A percentile compares a stretch with the other conserved stretches of the same genome.
phyloP scores from a whole-genome alignment of 2,113 vertebrate species.

The Salvelinus namaycush region DNA sequence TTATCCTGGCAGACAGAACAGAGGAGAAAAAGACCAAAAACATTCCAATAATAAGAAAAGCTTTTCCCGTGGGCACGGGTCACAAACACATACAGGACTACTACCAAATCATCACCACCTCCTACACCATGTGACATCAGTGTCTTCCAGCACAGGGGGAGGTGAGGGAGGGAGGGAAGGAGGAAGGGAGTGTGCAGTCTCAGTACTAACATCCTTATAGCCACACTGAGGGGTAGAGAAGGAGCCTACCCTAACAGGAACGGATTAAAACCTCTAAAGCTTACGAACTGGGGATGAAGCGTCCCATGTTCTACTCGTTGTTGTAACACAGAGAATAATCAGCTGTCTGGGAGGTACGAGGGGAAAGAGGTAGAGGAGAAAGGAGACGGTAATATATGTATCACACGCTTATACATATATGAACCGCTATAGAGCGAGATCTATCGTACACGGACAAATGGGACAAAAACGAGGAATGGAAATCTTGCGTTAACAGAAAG shows the following conservation, averaged over 20 bases:
- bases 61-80: slow-evolving; percentile 81
- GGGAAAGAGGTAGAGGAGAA: slow-evolving; percentile 46
- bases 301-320: slow-evolving; percentile 36
- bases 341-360: slow-evolving; percentile 50
- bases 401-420: slow-evolving; percentile 74
- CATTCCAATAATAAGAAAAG: slow-evolving; percentile 99
- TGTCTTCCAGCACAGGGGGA: slow-evolving; percentile 68
- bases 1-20: slow-evolving; percentile 98
- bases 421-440: slow-evolving; percentile 67
- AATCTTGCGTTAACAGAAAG: slow-evolving; percentile 78
- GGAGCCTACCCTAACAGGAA: slow-evolving; percentile 38
- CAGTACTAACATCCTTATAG: slow-evolving; percentile 28
- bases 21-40: slow-evolving; percentile 99
- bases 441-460: slow-evolving; percentile 64
- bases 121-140: slow-evolving; percentile 71
- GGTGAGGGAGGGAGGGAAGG: slow-evolving; percentile 37
- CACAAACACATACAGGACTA: slow-evolving; percentile 62
- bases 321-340: slow-evolving; percentile 45
- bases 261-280: slow-evolving; percentile 24
- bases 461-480: slow-evolving; percentile 71
- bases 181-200: slow-evolving; percentile 43
- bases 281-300: slow-evolving; percentile 34
- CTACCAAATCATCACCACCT: slow-evolving; percentile 62
- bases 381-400: slow-evolving; percentile 74
- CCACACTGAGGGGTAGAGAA: slow-evolving; percentile 10